These are phyloP conservation scores for Opisthocomus hoazin DNA, from an alignment of 2,113 vertebrate genomes.

Conservation along the genomic window DNA sequence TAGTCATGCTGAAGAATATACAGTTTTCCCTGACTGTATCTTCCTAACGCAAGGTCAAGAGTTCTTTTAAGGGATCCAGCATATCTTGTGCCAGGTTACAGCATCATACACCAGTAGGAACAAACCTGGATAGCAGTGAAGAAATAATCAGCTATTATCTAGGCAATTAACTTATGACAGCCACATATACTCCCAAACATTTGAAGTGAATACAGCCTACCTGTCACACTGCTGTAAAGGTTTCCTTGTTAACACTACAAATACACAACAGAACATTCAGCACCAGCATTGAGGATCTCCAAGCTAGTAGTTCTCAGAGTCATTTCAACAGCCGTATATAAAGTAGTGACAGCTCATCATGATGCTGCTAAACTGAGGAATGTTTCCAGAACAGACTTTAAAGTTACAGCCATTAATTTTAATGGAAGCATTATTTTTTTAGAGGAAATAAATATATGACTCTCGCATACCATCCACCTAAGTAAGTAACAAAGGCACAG, in stretches of 20 bases:
- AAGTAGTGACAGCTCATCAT: not conserved
- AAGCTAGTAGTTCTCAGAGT: not conserved
- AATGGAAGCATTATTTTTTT: not conserved
- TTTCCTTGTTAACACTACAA: not conserved
- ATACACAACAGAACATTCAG: not conserved
- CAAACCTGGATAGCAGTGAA: not conserved
- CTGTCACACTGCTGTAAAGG: not conserved
- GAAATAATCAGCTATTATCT: not conserved
- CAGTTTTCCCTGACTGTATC: not conserved
- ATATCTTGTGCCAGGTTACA: not conserved
- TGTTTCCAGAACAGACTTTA: not conserved
- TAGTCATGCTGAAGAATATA: not conserved
- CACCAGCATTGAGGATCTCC: not conserved
- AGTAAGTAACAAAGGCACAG: not conserved
- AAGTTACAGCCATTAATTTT: not conserved
- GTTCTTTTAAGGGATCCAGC: not conserved
- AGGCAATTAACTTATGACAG: not conserved
- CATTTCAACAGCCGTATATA: not conserved
- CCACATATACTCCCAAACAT: not conserved
- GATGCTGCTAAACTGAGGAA: not conserved
- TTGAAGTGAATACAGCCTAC: not conserved
- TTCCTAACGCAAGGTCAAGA: not conserved
- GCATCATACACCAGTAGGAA: not conserved
- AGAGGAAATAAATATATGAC: not conserved
- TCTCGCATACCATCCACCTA: not conserved